phyloP scores from a whole-genome alignment of 2,888 invertebrate species.

The Amphipoea oculea region DNA sequence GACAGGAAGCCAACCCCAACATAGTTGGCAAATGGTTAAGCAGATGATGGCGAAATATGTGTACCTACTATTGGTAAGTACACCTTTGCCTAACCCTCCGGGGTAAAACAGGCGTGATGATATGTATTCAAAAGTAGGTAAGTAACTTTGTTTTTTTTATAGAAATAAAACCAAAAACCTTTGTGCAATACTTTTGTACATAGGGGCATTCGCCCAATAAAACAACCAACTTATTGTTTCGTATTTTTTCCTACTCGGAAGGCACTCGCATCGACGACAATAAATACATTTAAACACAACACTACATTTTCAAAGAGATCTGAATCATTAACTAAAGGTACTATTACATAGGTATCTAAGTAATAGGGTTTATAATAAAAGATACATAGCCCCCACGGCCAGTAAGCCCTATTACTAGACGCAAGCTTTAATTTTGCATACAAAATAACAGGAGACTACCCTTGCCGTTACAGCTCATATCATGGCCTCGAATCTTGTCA shows the following conservation, averaged over 20 bases:
- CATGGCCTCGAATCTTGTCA: conserved; percentile 13
- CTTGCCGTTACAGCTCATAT: conserved; percentile 16
- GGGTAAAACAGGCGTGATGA: too few species aligned
- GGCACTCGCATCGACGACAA: neutral
- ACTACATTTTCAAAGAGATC: neutral
- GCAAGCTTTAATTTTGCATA: conserved; percentile 36
- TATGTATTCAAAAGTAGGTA: neutral
- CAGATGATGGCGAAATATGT: neutral
- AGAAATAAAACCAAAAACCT: neutral
- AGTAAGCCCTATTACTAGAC: conserved; percentile 16
- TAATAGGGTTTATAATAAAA: neutral
- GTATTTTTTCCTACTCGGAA: neutral
- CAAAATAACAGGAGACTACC: conserved; percentile 3
- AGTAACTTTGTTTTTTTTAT: neutral
- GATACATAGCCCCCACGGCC: neutral
- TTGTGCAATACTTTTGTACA: neutral
- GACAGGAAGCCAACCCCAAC: too few species aligned
- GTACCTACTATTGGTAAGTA: too few species aligned
- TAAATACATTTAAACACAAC: neutral
- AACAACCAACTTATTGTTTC: too few species aligned
- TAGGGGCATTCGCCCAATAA: neutral
- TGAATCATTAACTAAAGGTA: neutral
- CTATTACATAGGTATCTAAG: neutral
- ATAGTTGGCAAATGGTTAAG: too few species aligned
- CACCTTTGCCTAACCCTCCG: too few species aligned